Conservation (phyloP, 23 tunicate genomes). For the Phallusia fumigata region DNA sequence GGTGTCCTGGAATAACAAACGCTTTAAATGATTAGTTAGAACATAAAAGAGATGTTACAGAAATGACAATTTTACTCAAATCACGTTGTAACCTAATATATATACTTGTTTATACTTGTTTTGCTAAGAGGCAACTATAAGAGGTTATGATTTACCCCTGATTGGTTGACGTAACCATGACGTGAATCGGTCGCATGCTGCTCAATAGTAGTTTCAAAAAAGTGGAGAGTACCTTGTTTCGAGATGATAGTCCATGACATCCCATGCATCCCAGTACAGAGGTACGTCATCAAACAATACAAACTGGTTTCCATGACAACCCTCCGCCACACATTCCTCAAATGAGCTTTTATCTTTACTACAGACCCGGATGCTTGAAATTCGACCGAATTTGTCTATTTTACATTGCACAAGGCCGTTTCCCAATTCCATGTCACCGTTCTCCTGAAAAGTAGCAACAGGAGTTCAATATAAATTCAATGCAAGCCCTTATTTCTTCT, state of each 20-base stretch:
- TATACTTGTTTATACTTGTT: too few relatives aligned
- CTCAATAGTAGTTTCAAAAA: too few relatives aligned
- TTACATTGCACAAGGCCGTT: constrained; percentile 22
- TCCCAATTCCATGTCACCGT: constrained; percentile 19
- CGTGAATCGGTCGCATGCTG: too few relatives aligned
- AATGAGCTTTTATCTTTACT: neutral
- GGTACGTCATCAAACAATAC: constrained; percentile 71
- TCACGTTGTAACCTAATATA: too few relatives aligned
- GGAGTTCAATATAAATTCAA: too few relatives aligned
- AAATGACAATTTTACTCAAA: too few relatives aligned
- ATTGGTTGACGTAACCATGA: too few relatives aligned
- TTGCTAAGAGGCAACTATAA: too few relatives aligned
- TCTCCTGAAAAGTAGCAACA: neutral
- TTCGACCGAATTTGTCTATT: constrained; percentile 39
- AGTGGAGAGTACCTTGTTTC: constrained; percentile 72
- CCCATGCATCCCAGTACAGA: constrained; percentile 79
- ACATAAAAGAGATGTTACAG: too few relatives aligned
- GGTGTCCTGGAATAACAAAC: constrained; percentile 24
- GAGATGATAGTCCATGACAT: constrained; percentile 72
- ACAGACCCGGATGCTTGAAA: constrained; percentile 1
- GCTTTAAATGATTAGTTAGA: neutral
- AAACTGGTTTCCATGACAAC: constrained; percentile 35
- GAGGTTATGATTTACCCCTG: too few relatives aligned
- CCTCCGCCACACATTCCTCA: constrained; percentile 27
- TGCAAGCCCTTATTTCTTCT: too few relatives aligned